A percentile compares a stretch with the other conserved stretches of the same genome.
These are phyloP conservation scores for Saccostrea echinata DNA, from an alignment of 1,140 invertebrate genomes.

Conservation along the genomic window DNA sequence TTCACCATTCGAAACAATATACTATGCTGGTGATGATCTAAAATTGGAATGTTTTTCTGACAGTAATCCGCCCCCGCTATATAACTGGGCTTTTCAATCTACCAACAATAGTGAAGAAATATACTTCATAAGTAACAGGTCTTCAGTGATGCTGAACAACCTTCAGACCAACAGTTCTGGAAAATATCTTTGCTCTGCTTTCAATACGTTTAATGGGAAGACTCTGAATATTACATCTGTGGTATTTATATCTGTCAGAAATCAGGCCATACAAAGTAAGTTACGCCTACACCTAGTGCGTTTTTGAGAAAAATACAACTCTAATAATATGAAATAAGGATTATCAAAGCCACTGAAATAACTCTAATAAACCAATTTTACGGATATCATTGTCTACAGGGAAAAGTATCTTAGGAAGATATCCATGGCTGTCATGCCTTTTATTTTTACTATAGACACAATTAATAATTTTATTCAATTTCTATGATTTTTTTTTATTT, in stretches of 20 bases:
- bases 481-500: too few species aligned
- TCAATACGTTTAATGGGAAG: not conserved
- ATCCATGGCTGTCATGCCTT: too few species aligned
- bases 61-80: not conserved
- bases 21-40: not conserved
- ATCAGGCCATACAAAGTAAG: too few species aligned
- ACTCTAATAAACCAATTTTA: too few species aligned
- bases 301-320: too few species aligned
- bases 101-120: not conserved
- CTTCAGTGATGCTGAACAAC: not conserved
- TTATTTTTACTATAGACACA: too few species aligned
- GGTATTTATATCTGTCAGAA: not conserved
- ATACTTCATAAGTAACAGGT: not conserved
- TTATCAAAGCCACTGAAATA: too few species aligned
- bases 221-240: not conserved
- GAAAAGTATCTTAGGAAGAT: too few species aligned
- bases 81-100: not conserved
- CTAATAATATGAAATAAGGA: too few species aligned
- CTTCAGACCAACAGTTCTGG: not conserved
- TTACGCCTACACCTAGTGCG: too few species aligned
- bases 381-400: too few species aligned
- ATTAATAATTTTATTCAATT: too few species aligned
- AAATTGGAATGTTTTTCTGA: not conserved
- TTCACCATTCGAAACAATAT: not conserved
- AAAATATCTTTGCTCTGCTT: not conserved